Conservation (phyloP, 2,888 invertebrate genomes). For the Frankliniella fusca region DNA sequence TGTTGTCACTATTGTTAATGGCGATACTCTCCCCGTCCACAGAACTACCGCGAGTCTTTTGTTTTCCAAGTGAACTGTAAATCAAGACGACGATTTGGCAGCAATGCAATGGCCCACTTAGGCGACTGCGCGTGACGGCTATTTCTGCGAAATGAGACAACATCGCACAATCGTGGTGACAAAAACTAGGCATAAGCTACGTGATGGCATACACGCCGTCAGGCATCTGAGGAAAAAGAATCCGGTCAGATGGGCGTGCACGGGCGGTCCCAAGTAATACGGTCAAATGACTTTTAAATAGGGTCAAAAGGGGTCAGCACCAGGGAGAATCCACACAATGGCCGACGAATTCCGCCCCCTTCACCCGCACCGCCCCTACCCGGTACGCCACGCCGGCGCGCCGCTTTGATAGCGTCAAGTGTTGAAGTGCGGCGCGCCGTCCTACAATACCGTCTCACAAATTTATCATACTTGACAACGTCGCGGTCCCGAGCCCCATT, state of each 20-base stretch:
- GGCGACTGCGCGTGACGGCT: neutral
- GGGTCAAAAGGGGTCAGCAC: neutral
- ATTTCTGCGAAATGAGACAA: neutral
- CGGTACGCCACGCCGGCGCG: neutral
- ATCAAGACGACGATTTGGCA: neutral
- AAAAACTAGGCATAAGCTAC: neutral
- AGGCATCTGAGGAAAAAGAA: too few species aligned
- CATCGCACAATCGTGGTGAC: neutral
- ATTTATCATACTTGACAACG: conserved; percentile 25
- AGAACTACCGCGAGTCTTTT: conserved; percentile 1
- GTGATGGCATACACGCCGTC: too few species aligned
- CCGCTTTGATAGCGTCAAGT: conserved; percentile 22
- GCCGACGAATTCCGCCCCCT: neutral
- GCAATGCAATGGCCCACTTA: too few species aligned
- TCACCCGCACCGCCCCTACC: neutral
- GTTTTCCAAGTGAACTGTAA: neutral
- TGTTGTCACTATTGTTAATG: conserved; percentile 11
- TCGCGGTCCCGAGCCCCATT: neutral
- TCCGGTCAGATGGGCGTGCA: neutral
- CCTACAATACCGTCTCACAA: conserved; percentile 18
- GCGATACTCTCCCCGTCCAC: neutral
- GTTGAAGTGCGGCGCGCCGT: conserved; percentile 12
- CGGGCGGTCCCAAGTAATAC: neutral
- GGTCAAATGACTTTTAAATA: conserved; percentile 10
- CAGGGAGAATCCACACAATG: neutral